These are phyloP conservation scores for Ptycholaimellus sp. DNA, from an alignment of 2,888 invertebrate species.

Conservation along the genomic window DNA sequence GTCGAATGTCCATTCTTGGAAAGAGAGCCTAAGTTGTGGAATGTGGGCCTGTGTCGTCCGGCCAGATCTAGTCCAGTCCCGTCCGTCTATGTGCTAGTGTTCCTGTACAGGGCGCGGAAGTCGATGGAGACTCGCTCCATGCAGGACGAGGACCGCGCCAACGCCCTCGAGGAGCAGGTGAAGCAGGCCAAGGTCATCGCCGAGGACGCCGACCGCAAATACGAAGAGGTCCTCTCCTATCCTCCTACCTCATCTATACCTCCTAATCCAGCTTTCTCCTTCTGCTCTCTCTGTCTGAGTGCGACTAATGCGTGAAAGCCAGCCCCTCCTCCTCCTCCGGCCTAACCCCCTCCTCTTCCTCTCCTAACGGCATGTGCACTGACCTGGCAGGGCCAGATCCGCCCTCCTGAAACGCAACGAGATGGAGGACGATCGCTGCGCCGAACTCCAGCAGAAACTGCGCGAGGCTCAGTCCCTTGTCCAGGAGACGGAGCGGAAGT, in stretches of 20 bases:
- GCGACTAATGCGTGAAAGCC: no score
- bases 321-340: slow-evolving; percentile 2
- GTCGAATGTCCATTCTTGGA: no score
- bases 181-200: slow-evolving; percentile 97
- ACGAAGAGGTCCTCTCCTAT: slow-evolving; percentile 63
- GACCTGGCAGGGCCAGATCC: slow-evolving; percentile 60
- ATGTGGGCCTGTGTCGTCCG: no score
- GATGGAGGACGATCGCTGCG: slow-evolving; percentile 95
- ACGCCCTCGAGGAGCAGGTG: slow-evolving; percentile 85
- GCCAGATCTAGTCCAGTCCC: background rate
- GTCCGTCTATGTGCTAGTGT: background rate
- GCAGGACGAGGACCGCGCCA: slow-evolving; percentile 87
- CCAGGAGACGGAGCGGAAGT: slow-evolving; percentile 98
- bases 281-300: no score
- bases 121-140: slow-evolving; percentile 79
- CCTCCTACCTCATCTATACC: slow-evolving; percentile 3
- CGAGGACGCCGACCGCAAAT: slow-evolving; percentile 99
- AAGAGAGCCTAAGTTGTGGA: no score
- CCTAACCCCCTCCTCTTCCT: background rate
- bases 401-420: slow-evolving; percentile 93
- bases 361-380: background rate
- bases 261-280: no score
- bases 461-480: slow-evolving; percentile 95
- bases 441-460: slow-evolving; percentile 82
- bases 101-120: slow-evolving; percentile 62